Percentiles rank a stretch among this genome's conserved stretches.
phyloP scores from a whole-genome alignment of 2,113 vertebrate species.

The Chamaea fasciata region DNA sequence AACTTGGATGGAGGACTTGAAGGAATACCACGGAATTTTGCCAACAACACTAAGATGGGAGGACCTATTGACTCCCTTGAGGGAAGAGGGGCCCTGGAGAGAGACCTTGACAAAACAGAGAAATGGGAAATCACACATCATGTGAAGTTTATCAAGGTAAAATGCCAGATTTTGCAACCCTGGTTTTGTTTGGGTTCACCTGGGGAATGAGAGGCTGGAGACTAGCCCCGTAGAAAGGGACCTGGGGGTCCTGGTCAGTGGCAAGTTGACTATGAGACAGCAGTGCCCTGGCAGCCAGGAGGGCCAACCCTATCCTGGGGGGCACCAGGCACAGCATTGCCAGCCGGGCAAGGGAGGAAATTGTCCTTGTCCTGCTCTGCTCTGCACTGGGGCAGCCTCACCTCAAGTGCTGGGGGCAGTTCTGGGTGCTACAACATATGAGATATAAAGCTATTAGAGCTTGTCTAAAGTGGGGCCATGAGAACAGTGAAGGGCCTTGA shows the following conservation, averaged over 20 bases:
- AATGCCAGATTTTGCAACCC: not conserved
- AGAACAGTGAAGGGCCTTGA: not conserved
- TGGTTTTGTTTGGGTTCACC: not conserved
- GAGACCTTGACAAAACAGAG: not conserved
- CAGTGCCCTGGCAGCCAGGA: not conserved
- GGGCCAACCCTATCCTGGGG: not conserved
- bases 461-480: not conserved
- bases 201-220: not conserved
- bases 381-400: rapidly evolving
- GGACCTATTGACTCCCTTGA: not conserved
- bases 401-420: rapidly evolving
- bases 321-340: rapidly evolving
- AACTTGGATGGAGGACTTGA: not conserved
- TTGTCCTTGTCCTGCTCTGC: not conserved
- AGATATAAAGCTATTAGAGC: not conserved
- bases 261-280: rapidly evolving
- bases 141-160: not conserved
- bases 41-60: not conserved
- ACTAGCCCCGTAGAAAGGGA: rapidly evolving
- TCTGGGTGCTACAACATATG: rapidly evolving
- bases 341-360: not conserved
- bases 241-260: rapidly evolving
- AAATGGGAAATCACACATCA: not conserved
- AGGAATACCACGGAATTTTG: not conserved
- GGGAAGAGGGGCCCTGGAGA: not conserved